phyloP scores from a whole-genome alignment of 2,113 vertebrate genomes.

The Nothocercus julius region DNA sequence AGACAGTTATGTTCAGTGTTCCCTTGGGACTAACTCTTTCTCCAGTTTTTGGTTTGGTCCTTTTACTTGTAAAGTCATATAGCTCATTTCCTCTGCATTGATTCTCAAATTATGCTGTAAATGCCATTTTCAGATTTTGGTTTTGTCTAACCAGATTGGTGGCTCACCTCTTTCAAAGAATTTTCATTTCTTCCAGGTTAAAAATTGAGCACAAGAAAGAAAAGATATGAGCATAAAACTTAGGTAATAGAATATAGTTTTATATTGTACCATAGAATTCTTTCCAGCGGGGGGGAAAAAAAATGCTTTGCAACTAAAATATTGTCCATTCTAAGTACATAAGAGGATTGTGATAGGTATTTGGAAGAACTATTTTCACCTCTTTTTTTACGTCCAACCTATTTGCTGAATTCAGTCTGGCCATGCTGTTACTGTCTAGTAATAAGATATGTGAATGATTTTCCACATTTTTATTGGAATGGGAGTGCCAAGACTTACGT shows the following conservation, averaged over 20 bases:
- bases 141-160: not conserved
- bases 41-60: constrained; percentile 39
- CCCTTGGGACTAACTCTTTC: constrained; percentile 30
- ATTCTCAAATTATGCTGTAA: constrained; percentile 58
- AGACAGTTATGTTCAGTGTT: constrained; percentile 32
- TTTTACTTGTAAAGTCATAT: constrained; percentile 51
- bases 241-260: not conserved
- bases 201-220: not conserved
- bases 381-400: not conserved
- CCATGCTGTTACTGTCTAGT: not conserved
- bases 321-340: not conserved
- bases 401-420: not conserved
- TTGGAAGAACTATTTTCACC: not conserved
- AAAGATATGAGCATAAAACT: not conserved
- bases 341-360: not conserved
- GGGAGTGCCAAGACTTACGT: not conserved
- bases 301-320: not conserved
- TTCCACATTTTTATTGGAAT: not conserved
- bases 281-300: not conserved
- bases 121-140: not conserved
- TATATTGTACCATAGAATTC: not conserved
- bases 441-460: not conserved
- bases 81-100: constrained; percentile 37
- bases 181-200: not conserved
- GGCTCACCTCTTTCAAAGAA: not conserved